Percentiles rank a stretch among this genome's conserved stretches.
Conservation (phyloP, 2,113 vertebrate species). For the Sialia sialis region DNA sequence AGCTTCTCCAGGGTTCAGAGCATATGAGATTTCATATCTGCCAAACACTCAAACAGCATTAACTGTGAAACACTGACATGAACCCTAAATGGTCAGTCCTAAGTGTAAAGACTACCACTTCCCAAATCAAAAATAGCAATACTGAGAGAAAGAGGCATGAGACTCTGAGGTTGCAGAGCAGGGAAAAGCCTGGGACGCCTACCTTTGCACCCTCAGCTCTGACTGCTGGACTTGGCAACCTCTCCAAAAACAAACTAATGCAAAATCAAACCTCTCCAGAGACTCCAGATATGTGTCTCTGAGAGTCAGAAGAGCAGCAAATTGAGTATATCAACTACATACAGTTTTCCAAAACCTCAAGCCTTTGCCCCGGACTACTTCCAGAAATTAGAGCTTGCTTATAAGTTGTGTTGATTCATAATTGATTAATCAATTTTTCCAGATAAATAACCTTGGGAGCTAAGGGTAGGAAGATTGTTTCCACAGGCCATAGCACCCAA, state of each 20-base stretch:
- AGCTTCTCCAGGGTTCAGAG: not conserved
- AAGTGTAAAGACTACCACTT: not conserved
- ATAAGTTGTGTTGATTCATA: not conserved
- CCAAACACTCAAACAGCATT: not conserved
- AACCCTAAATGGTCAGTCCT: not conserved
- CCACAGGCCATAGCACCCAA: fast-evolving
- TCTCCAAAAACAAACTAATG: not conserved
- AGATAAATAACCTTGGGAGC: not conserved
- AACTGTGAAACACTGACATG: not conserved
- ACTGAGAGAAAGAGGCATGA: not conserved
- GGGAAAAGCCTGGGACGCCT: not conserved
- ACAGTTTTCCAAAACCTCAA: not conserved
- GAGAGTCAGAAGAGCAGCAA: not conserved
- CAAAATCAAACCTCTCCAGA: not conserved
- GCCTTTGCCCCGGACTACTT: not conserved
- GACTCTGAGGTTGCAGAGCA: not conserved
- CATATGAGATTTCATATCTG: not conserved
- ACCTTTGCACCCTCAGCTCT: not conserved
- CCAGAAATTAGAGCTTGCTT: not conserved
- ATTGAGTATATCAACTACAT: not conserved
- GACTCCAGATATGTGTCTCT: not conserved
- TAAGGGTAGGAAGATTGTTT: not conserved
- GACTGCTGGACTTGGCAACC: not conserved
- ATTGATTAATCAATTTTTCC: not conserved
- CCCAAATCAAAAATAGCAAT: not conserved